Conservation (phyloP, 2,113 vertebrate species). For the Heptranchias perlo region DNA sequence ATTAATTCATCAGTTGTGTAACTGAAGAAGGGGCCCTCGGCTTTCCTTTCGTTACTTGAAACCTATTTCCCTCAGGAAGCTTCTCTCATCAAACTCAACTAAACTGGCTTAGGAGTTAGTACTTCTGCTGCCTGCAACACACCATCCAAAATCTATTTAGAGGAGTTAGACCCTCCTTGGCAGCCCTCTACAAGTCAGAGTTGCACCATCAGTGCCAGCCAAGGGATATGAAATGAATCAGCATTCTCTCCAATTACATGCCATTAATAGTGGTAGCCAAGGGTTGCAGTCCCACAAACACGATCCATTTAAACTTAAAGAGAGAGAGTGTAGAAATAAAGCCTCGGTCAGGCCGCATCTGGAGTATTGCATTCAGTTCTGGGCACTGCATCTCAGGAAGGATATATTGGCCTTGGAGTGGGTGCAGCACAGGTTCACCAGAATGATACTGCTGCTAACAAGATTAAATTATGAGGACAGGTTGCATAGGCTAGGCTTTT, state of each 20-base stretch:
- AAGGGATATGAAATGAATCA: background rate
- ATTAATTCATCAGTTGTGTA: conserved; percentile 13
- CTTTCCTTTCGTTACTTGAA: conserved; percentile 19
- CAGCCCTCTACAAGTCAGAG: background rate
- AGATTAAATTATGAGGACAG: background rate
- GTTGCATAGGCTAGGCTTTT: background rate
- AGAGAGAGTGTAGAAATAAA: background rate
- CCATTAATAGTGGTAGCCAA: background rate
- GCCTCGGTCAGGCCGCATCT: background rate
- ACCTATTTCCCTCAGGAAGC: conserved; percentile 18
- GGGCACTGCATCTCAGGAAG: background rate
- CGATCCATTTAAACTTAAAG: background rate
- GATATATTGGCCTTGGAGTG: background rate
- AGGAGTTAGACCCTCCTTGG: background rate
- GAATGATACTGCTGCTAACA: background rate
- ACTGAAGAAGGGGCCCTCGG: background rate
- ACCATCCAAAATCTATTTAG: background rate
- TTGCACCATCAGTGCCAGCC: background rate
- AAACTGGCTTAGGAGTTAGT: background rate
- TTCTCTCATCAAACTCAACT: background rate
- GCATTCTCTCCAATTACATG: background rate
- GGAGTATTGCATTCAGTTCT: background rate
- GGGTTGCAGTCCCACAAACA: background rate
- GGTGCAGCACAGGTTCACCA: background rate
- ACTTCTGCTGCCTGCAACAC: background rate